These are phyloP conservation scores for Aplochiton taeniatus DNA, from an alignment of 2,797 vertebrate genomes.

Conservation along the genomic window DNA sequence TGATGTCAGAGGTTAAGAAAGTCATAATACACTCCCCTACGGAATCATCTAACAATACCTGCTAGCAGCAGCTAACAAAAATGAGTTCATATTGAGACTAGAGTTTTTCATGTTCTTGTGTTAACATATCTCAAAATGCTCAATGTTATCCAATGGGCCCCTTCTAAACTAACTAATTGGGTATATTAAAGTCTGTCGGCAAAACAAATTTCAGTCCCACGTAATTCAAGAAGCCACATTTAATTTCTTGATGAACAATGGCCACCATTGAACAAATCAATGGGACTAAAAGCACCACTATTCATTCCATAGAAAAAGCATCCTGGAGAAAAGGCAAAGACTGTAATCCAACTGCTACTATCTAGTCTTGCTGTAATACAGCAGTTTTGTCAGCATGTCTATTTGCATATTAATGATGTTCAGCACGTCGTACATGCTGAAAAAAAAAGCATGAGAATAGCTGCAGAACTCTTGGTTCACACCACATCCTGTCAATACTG, in stretches of 20 bases:
- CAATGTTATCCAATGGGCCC: too few relatives aligned
- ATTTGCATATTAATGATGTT: background rate
- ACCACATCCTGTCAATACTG: conserved; percentile 74
- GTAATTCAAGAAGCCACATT: conserved; percentile 16
- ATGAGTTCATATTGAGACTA: too few relatives aligned
- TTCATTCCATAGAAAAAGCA: background rate
- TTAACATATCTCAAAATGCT: too few relatives aligned
- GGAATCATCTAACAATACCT: too few relatives aligned
- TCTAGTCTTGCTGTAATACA: too few relatives aligned
- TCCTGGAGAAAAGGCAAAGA: background rate
- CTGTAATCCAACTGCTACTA: too few relatives aligned
- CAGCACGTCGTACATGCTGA: background rate
- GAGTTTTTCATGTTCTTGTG: too few relatives aligned
- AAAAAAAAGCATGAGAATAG: conserved; percentile 11
- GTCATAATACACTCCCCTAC: too few relatives aligned
- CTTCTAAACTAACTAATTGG: too few relatives aligned
- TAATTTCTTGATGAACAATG: conserved; percentile 15
- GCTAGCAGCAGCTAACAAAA: too few relatives aligned
- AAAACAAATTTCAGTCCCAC: background rate
- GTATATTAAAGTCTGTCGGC: background rate
- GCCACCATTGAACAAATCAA: conserved; percentile 16
- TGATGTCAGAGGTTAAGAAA: too few relatives aligned
- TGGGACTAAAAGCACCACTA: background rate
- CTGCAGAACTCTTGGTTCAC: conserved; percentile 26
- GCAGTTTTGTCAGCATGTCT: too few relatives aligned